A percentile compares a stretch with the other conserved stretches of the same genome.
Conservation (phyloP, 2,113 vertebrate species). For the Melospiza melodia region DNA sequence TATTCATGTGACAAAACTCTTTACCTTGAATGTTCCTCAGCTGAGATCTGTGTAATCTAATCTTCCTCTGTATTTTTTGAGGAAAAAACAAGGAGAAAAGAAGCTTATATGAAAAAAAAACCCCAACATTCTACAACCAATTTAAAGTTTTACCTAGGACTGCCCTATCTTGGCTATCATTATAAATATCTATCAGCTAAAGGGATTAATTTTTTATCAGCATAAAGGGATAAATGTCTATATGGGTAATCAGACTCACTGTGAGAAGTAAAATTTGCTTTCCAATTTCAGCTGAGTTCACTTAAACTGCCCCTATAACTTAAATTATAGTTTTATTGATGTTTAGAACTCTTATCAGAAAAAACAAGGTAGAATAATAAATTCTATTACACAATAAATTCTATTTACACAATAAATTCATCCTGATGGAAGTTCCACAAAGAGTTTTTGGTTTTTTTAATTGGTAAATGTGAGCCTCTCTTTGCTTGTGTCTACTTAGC, state of each 20-base stretch:
- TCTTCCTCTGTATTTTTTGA: neutral
- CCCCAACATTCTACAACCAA: fast-evolving
- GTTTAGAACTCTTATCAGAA: neutral
- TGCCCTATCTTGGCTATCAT: fast-evolving
- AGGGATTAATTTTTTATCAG: neutral
- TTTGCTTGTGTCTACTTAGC: neutral
- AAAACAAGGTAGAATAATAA: neutral
- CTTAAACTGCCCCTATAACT: neutral
- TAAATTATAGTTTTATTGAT: neutral
- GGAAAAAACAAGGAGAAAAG: neutral
- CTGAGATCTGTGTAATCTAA: neutral
- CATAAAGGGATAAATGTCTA: neutral
- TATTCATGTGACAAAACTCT: neutral
- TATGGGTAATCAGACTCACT: neutral
- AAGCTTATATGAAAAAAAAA: neutral
- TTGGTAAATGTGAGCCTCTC: neutral
- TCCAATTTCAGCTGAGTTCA: neutral
- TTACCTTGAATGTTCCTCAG: neutral
- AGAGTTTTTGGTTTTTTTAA: neutral
- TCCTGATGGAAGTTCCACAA: neutral
- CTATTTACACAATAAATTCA: neutral
- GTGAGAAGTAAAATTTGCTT: neutral
- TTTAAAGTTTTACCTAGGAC: neutral
- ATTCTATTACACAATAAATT: too few species aligned
- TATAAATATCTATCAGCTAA: neutral